Evolutionary conservation across 2,797 vertebrate genomes (phyloP).

Genomic region (Coreius guichenoti): DNA sequence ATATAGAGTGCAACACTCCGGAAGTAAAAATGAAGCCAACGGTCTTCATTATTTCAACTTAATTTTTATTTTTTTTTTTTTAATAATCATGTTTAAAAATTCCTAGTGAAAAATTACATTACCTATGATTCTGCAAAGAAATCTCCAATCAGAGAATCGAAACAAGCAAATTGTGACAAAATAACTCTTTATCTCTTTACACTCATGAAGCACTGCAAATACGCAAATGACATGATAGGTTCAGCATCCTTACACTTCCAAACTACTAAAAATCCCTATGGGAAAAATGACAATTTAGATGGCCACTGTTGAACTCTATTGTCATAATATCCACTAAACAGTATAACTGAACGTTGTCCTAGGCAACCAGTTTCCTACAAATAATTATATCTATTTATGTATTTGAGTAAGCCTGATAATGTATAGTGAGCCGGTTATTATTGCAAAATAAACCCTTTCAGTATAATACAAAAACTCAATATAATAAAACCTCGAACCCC

Average conservation of each 20-base stretch:
- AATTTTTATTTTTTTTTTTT: rapidly evolving
- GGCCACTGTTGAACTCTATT: not conserved
- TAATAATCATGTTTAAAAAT: not conserved
- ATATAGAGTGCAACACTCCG: not conserved
- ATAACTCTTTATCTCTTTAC: too few relatives aligned
- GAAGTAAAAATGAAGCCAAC: too few relatives aligned
- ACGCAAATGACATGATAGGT: not conserved
- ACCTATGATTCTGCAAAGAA: not conserved
- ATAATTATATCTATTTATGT: not conserved
- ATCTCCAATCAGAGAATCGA: not conserved
- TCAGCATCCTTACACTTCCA: not conserved
- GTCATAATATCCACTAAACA: not conserved
- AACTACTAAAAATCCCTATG: not conserved
- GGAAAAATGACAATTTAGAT: not conserved
- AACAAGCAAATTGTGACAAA: too few relatives aligned
- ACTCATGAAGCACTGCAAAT: not conserved
- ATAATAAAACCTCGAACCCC: not conserved
- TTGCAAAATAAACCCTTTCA: not conserved
- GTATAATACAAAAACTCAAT: not conserved
- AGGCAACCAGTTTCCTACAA: not conserved
- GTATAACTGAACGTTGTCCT: not conserved
- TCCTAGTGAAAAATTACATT: not conserved
- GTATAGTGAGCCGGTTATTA: not conserved
- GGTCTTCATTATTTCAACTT: too few relatives aligned
- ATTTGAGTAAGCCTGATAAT: not conserved